A percentile compares a stretch with the other conserved stretches of the same genome.
Conservation (phyloP, 2,113 vertebrate species). For the Pseudopodoces humilis region DNA sequence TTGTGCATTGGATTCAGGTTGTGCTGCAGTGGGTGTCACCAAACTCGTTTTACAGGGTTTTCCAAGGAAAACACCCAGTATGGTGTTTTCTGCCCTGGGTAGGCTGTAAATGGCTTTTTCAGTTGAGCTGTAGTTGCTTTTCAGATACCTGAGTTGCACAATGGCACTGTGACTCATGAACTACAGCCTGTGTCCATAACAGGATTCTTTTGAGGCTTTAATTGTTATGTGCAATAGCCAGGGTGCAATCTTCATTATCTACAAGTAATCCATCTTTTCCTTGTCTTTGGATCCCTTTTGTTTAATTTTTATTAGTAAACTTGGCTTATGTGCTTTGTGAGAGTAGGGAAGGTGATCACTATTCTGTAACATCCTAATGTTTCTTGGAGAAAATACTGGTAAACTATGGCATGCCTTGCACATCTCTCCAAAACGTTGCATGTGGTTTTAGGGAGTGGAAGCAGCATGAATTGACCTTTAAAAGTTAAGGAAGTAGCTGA, state of each 20-base stretch:
- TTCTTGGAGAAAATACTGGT: not conserved
- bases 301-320: not conserved
- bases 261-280: not conserved
- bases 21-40: not conserved
- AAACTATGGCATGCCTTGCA: not conserved
- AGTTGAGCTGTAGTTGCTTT: not conserved
- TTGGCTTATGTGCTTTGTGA: not conserved
- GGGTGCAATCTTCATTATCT: not conserved
- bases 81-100: not conserved
- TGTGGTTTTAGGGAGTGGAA: not conserved
- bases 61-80: not conserved
- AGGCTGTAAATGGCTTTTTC: not conserved
- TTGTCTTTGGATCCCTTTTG: not conserved
- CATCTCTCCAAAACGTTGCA: not conserved
- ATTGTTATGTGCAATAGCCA: not conserved
- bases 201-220: not conserved
- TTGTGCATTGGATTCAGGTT: not conserved
- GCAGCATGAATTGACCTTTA: not conserved
- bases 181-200: not conserved
- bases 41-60: constrained; percentile 53
- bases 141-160: not conserved
- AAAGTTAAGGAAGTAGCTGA: not conserved
- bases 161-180: not conserved
- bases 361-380: not conserved
- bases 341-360: not conserved